These are phyloP conservation scores for Papilio polyxenes DNA, from an alignment of 1,140 invertebrate species.

Conservation along the genomic window DNA sequence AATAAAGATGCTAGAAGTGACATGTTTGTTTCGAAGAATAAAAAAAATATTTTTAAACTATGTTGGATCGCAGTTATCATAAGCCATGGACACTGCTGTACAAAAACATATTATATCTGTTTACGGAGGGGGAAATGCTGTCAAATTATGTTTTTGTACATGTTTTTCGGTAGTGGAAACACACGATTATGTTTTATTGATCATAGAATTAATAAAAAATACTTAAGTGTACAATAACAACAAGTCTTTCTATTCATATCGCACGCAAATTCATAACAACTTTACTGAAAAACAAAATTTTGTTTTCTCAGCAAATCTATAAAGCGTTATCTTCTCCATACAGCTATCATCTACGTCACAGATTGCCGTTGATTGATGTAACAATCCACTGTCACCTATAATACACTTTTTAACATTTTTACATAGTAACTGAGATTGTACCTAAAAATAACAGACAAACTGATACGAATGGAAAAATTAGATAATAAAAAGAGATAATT, in stretches of 20 bases:
- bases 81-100: background rate
- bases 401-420: background rate
- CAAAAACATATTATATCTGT: too few species aligned
- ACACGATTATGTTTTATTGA: too few species aligned
- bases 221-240: too few species aligned
- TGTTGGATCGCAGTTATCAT: background rate
- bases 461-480: background rate
- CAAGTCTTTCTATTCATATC: background rate
- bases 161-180: too few species aligned
- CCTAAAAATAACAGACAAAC: background rate
- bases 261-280: slow-evolving; percentile 1
- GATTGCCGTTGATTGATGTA: slow-evolving; percentile 15
- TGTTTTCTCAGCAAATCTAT: slow-evolving; percentile 16
- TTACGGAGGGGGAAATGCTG: too few species aligned
- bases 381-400: background rate
- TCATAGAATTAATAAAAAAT: too few species aligned
- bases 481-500: background rate
- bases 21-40: background rate
- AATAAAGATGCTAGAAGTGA: slow-evolving; percentile 55
- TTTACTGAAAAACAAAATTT: background rate
- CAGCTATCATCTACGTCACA: slow-evolving; percentile 6
- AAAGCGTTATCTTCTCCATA: slow-evolving; percentile 17
- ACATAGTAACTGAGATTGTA: background rate
- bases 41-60: background rate
- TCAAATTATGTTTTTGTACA: too few species aligned